Evolutionary conservation across 2,797 vertebrate genomes (phyloP).

Genomic region (Eupleurogrammus muticus): DNA sequence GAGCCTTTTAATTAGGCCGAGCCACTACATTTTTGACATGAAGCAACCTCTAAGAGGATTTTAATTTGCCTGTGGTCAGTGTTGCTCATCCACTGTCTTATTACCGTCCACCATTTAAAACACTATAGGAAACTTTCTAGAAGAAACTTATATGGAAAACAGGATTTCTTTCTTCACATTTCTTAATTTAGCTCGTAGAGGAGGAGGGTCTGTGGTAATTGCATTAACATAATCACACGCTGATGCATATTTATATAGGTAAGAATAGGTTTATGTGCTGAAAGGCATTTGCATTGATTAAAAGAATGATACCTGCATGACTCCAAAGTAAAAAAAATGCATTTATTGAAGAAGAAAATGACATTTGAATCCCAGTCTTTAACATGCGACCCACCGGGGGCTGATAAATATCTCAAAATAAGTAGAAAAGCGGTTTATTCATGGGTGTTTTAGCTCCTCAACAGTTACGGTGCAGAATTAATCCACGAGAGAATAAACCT

Average conservation of each 20-base stretch:
- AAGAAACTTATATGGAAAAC: neutral
- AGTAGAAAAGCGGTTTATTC: neutral
- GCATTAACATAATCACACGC: neutral
- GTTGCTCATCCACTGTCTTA: neutral
- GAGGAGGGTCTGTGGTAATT: neutral
- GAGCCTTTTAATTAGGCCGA: neutral
- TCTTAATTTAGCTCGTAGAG: neutral
- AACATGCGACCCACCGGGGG: too few species aligned
- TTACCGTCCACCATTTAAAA: neutral
- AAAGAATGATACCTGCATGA: neutral
- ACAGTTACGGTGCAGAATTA: neutral
- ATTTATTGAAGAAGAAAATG: too few species aligned
- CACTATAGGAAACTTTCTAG: too few species aligned
- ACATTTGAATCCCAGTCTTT: neutral
- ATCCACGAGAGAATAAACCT: slow-evolving; percentile 1
- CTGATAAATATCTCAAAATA: neutral
- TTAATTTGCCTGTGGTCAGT: too few species aligned
- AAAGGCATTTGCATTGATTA: neutral
- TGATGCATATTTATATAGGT: neutral
- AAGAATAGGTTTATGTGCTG: neutral
- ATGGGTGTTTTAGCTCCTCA: neutral
- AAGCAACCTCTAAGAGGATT: neutral
- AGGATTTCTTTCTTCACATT: neutral
- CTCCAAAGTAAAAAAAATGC: neutral
- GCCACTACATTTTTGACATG: neutral